Evolutionary conservation across 2,888 invertebrate species (phyloP), one percentile per base, ranked within the genome.

Genomic region (Druceiella hillmani): DNA sequence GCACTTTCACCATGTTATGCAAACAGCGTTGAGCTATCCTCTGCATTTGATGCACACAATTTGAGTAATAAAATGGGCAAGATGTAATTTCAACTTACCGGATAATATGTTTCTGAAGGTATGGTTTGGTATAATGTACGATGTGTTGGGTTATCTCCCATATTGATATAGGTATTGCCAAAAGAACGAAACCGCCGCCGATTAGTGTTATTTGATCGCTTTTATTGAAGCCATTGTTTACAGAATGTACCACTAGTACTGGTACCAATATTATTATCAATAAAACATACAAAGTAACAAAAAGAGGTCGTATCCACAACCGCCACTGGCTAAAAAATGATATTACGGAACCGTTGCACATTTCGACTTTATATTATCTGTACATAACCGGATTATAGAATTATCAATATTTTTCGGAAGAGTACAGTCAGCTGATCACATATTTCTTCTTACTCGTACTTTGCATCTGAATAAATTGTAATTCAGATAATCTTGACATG

Each of bases 121-220:
- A 83, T 10, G 95, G 94, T 56, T 92, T 87, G 1, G 88, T 92
- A 56, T 92, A 95, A 62, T 94, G 86, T 38, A 93, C 83, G 57
- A 94, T 81, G 66, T 97, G 95, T 61, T 93, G 90, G 29, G 87
- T 83, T 53, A 97, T 95, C 65, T 93, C 91, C 86, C 92, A 95
- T 52, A 95, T 77, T 28, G 94, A 90, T 45, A 95, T 85, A 1
- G 95, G 95, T 32, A 97, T 70, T 1, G 94, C 88, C 39, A 93
- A 72, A 46, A 92, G 75, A 13, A 91, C 93, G 66, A 95, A 95
- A n/a, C 90, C 76, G 3, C 93, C 93, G 5, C 87, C 93, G 39
- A 93, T 81, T 47, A 93, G 69, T 38, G 84, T 77, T 52, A 87
- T 85, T 61, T 88, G 86, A 55, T 88, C 87, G 47, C 83, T 79